Conservation (phyloP, 2,888 invertebrate species). For the Mesorhabditis sp. region DNA sequence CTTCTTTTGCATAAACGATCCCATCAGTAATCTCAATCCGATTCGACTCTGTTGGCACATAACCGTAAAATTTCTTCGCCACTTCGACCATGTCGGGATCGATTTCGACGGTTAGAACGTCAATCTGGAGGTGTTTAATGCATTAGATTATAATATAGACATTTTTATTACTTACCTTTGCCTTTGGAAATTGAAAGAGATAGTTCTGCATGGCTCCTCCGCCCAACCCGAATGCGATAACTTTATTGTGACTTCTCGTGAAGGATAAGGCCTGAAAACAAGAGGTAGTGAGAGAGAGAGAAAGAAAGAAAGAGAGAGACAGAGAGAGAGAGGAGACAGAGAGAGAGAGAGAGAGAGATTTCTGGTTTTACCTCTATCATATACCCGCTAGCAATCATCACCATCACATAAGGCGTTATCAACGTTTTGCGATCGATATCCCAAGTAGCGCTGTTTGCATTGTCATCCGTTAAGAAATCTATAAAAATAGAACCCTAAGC, state of each 20-base stretch:
- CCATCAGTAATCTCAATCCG: background rate
- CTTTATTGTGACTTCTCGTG: background rate
- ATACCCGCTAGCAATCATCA: background rate
- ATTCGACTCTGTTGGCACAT: background rate
- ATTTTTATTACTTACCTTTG: background rate
- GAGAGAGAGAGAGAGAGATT: background rate
- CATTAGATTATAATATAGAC: background rate
- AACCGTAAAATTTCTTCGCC: background rate
- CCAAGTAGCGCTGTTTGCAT: background rate
- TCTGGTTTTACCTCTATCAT: background rate
- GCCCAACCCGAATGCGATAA: background rate
- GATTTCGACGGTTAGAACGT: background rate
- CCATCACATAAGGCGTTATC: conserved; percentile 1
- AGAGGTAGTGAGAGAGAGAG: background rate
- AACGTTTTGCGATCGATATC: background rate
- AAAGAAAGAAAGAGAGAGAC: background rate
- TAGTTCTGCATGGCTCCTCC: background rate
- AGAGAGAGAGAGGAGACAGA: background rate
- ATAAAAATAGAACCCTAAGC: background rate
- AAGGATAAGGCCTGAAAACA: conserved; percentile 1
- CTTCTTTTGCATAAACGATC: background rate
- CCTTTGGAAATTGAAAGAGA: background rate
- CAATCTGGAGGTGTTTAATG: background rate
- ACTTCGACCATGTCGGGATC: background rate
- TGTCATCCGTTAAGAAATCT: background rate